Conservation (phyloP, 1,140 invertebrate species). For the Neodiprion fabricii region DNA sequence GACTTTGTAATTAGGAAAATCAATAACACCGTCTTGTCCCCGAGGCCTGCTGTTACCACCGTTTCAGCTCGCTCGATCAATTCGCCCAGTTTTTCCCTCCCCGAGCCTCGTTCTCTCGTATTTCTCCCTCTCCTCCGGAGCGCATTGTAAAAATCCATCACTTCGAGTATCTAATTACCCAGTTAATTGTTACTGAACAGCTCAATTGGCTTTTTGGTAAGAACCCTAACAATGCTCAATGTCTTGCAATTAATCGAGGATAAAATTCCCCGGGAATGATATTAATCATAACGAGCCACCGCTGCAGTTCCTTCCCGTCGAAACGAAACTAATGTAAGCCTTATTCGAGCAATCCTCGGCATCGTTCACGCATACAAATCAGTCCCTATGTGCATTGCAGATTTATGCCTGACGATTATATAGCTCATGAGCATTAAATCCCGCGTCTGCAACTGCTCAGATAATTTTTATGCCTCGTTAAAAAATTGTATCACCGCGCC, state of each 20-base stretch:
- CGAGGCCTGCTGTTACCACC: too few relatives aligned
- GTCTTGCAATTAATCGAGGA: neutral
- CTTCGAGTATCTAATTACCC: conserved; percentile 17
- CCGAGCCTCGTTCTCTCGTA: neutral
- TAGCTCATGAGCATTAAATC: too few relatives aligned
- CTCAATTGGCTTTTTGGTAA: conserved; percentile 23
- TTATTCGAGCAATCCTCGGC: too few relatives aligned
- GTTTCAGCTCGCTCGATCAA: too few relatives aligned
- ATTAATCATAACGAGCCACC: conserved; percentile 23
- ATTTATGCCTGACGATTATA: too few relatives aligned
- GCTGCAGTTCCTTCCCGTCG: neutral
- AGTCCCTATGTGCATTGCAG: too few relatives aligned
- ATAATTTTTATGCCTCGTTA: too few relatives aligned
- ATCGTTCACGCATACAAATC: too few relatives aligned
- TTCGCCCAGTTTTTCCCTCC: too few relatives aligned
- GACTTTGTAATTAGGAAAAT: neutral
- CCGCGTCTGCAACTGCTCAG: too few relatives aligned
- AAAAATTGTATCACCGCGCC: too few relatives aligned
- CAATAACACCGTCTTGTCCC: neutral
- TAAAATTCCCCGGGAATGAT: conserved; percentile 11
- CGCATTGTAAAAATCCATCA: neutral
- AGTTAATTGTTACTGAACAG: conserved; percentile 36
- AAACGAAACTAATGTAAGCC: too few relatives aligned
- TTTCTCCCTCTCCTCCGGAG: neutral
- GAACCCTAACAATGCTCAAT: conserved; percentile 9